Conservation (phyloP, 2,888 invertebrate species). For the Sphinx pinastri region DNA sequence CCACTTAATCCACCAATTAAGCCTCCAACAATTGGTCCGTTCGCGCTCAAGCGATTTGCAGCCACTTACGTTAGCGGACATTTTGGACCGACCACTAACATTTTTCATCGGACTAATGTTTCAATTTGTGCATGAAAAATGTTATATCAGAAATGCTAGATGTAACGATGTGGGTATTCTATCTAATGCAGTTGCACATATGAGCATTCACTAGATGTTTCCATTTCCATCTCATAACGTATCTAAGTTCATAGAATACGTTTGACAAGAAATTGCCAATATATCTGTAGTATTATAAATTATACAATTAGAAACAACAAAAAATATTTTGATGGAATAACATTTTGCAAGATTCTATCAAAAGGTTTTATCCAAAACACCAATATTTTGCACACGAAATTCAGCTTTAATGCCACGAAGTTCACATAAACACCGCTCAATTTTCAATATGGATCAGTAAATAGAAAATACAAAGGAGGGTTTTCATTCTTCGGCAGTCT, state of each 20-base stretch:
- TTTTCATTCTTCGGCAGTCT: slow-evolving; percentile 17
- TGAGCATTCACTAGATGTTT: neutral
- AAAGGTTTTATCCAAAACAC: no score
- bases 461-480: slow-evolving; percentile 13
- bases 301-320: no score
- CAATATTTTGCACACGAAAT: no score
- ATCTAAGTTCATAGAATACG: no score
- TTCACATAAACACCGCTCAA: slow-evolving; percentile 4
- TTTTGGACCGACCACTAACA: slow-evolving; percentile 50
- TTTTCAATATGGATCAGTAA: neutral
- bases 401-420: no score
- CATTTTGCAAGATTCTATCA: no score
- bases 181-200: neutral
- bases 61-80: slow-evolving; percentile 53
- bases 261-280: no score
- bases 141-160: slow-evolving; percentile 1
- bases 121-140: slow-evolving; percentile 35
- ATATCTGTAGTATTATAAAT: no score
- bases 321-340: no score
- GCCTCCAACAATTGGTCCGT: slow-evolving; percentile 52
- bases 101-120: slow-evolving; percentile 53
- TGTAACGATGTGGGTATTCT: neutral
- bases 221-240: no score
- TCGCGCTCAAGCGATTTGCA: slow-evolving; percentile 58
- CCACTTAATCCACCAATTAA: slow-evolving; percentile 53